Conservation (phyloP, 1,140 invertebrate species). For the Anagrus nilaparvatae region DNA sequence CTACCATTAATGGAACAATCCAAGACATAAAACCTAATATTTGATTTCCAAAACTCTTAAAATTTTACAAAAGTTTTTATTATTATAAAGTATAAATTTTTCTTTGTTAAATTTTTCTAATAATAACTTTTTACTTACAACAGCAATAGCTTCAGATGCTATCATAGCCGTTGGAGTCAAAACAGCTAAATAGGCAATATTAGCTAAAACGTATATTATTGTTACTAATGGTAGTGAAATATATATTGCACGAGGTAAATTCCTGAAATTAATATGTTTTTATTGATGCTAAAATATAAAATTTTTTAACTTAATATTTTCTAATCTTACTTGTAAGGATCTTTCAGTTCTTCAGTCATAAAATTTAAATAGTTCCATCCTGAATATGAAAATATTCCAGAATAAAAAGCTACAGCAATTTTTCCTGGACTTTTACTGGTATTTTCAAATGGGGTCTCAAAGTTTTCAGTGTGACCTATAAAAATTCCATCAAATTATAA, state of each 20-base stretch:
- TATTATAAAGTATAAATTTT: conserved; percentile 3
- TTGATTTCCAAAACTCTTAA: conserved; percentile 66
- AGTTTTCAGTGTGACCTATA: conserved; percentile 56
- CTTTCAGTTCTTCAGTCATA: conserved; percentile 90
- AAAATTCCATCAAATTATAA: conserved; percentile 30
- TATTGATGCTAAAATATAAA: conserved; percentile 4
- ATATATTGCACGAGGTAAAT: conserved; percentile 88
- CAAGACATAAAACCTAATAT: conserved; percentile 61
- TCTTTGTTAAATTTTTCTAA: neutral
- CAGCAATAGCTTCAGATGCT: conserved; percentile 84
- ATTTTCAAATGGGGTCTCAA: conserved; percentile 66
- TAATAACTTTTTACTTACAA: conserved; percentile 66
- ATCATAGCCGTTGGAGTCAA: conserved; percentile 73
- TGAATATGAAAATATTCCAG: conserved; percentile 92
- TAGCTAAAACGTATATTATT: conserved; percentile 82
- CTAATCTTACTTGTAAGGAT: conserved; percentile 70
- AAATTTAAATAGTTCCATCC: conserved; percentile 97
- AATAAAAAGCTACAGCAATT: conserved; percentile 86
- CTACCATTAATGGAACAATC: conserved; percentile 77
- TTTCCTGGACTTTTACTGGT: conserved; percentile 71
- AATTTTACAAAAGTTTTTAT: neutral
- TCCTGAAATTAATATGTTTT: conserved; percentile 46
- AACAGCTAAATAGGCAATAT: conserved; percentile 88
- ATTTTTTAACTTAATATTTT: neutral
- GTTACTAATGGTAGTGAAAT: conserved; percentile 88